Percentiles rank a stretch among this genome's conserved stretches.
Conservation (phyloP, 2,113 vertebrate genomes). For the Sigmodon hispidus region DNA sequence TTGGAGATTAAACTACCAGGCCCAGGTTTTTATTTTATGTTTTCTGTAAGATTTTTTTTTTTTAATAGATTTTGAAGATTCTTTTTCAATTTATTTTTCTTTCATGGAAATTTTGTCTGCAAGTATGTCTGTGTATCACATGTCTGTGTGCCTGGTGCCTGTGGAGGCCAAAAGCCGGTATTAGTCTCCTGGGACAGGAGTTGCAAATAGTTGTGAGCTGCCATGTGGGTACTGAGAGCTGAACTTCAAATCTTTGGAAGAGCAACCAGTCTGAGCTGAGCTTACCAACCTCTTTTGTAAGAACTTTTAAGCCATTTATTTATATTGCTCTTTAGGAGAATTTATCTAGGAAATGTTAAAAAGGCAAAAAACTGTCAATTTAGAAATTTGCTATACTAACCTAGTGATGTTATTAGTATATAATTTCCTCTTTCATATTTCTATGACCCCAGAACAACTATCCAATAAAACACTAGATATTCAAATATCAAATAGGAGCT, state of each 20-base stretch:
- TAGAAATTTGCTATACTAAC: neutral
- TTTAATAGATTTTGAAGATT: no score
- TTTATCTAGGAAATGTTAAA: slow-evolving; percentile 4
- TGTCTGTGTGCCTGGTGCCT: neutral
- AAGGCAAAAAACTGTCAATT: neutral
- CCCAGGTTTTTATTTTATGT: neutral
- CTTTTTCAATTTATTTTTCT: neutral
- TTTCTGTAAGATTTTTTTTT: neutral
- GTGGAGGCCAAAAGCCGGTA: neutral
- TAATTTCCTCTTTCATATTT: neutral
- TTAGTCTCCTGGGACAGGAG: neutral
- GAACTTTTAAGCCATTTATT: neutral
- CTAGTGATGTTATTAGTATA: neutral
- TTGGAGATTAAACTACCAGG: neutral
- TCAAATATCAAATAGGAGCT: neutral
- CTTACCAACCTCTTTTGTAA: neutral
- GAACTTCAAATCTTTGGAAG: neutral
- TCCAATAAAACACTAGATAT: neutral
- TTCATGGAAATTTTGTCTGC: neutral
- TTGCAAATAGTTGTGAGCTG: neutral
- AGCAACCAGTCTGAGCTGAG: neutral
- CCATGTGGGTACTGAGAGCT: neutral
- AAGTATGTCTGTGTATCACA: neutral
- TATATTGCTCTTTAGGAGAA: neutral
- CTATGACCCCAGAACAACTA: neutral